phyloP scores from a whole-genome alignment of 2,113 vertebrate species.

The Dromaius novaehollandiae region DNA sequence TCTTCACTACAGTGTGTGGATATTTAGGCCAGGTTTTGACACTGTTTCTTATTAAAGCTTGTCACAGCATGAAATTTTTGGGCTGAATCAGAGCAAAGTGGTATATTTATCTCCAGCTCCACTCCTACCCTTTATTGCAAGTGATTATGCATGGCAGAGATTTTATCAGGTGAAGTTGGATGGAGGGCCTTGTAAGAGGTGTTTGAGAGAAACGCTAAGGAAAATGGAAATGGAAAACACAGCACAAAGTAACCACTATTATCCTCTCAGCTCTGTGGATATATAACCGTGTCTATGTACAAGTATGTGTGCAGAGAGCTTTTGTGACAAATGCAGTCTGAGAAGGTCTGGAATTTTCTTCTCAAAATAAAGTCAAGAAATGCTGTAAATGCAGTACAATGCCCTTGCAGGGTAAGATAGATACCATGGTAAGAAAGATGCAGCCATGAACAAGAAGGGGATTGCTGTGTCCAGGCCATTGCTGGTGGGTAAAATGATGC shows the following conservation, averaged over 20 bases:
- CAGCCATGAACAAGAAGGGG: background rate
- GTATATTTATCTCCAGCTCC: background rate
- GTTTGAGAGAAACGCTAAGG: background rate
- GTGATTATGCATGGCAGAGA: background rate
- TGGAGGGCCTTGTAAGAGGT: background rate
- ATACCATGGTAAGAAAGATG: background rate
- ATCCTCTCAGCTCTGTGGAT: background rate
- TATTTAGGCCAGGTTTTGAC: background rate
- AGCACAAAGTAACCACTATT: background rate
- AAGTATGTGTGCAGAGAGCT: background rate
- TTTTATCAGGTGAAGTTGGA: background rate
- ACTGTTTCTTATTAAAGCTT: background rate
- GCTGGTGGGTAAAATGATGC: background rate
- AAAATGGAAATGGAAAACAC: background rate
- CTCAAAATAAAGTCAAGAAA: background rate
- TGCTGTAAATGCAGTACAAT: background rate
- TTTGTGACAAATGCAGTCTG: background rate
- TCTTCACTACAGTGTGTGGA: background rate
- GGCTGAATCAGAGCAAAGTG: background rate
- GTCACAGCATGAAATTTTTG: background rate
- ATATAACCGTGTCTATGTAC: background rate
- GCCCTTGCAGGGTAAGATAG: background rate
- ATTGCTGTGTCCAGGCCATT: background rate
- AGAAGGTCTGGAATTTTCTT: background rate
- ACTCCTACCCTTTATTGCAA: background rate